Evolutionary conservation across 1,140 invertebrate species (phyloP).

Genomic region (Rhizoglyphus robini): DNA sequence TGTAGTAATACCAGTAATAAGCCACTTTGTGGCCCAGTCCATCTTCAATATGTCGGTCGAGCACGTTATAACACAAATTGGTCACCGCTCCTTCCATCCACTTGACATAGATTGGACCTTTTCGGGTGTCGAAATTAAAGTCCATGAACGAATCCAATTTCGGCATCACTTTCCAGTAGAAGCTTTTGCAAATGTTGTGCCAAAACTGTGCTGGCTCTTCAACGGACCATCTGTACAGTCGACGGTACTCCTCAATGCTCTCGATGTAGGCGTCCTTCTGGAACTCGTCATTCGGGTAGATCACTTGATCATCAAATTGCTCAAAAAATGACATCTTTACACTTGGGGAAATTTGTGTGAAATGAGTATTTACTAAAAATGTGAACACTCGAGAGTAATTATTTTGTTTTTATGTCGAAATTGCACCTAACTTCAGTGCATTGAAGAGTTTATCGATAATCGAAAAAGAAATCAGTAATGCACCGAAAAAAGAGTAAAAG

Average conservation of each 20-base stretch:
- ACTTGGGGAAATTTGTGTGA: no score
- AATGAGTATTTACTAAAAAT: no score
- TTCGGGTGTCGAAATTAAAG: conserved; percentile 78
- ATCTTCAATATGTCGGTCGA: conserved; percentile 72
- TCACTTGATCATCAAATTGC: no score
- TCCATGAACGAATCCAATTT: conserved; percentile 46
- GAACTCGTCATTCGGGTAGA: conserved; percentile 20
- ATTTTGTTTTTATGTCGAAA: no score
- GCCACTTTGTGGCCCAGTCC: conserved; percentile 78
- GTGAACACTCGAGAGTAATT: no score
- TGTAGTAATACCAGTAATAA: conserved; percentile 79
- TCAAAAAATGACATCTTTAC: no score
- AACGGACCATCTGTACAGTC: conserved; percentile 68
- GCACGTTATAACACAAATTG: conserved; percentile 85
- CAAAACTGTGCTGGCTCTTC: conserved; percentile 75
- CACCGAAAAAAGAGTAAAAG: no score
- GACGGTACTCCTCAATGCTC: conserved; percentile 58
- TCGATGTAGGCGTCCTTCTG: conserved; percentile 46
- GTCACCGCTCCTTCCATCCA: conserved; percentile 79
- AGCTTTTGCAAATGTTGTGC: conserved; percentile 69
- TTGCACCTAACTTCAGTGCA: no score
- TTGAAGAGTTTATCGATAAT: no score
- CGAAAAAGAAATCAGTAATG: no score
- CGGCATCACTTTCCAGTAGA: conserved; percentile 70
- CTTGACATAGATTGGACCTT: no score